Conservation (phyloP, 2,113 vertebrate genomes). For the Callipepla squamata region DNA sequence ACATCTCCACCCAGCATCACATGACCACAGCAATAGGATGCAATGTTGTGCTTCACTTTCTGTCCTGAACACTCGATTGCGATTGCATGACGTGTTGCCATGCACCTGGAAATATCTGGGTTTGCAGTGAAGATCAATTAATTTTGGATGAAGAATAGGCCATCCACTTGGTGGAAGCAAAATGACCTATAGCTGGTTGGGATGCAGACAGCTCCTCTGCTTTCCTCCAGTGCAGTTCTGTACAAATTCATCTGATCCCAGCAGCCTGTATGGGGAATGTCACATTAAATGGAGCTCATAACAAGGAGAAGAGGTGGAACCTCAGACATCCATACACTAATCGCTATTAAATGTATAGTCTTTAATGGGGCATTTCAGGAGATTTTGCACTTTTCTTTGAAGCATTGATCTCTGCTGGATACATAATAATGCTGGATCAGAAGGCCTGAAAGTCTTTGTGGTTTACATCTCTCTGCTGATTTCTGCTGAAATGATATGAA, state of each 20-base stretch:
- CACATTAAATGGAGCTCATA: neutral
- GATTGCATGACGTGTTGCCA: neutral
- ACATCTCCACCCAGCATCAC: neutral
- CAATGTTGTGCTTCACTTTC: accelerated
- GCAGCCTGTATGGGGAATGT: neutral
- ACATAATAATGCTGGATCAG: constrained; percentile 32
- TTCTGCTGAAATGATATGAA: neutral
- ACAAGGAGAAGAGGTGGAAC: constrained; percentile 9
- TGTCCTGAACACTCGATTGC: neutral
- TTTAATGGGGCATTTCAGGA: constrained; percentile 33
- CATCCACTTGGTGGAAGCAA: neutral
- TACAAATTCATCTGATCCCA: neutral
- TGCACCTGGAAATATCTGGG: neutral
- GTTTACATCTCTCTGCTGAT: constrained; percentile 27
- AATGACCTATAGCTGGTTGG: neutral
- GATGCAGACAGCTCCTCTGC: neutral
- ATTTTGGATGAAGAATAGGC: neutral
- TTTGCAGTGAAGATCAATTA: neutral
- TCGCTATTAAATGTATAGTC: neutral
- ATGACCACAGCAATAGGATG: neutral
- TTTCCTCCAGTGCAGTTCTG: neutral
- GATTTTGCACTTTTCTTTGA: constrained; percentile 20
- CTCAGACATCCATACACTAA: neutral
- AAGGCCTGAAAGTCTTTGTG: constrained; percentile 42
- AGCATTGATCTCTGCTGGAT: constrained; percentile 43